Base-by-base conservation (phyloP, 2,797 vertebrate species). In the Microhierax caerulescens region DNA sequence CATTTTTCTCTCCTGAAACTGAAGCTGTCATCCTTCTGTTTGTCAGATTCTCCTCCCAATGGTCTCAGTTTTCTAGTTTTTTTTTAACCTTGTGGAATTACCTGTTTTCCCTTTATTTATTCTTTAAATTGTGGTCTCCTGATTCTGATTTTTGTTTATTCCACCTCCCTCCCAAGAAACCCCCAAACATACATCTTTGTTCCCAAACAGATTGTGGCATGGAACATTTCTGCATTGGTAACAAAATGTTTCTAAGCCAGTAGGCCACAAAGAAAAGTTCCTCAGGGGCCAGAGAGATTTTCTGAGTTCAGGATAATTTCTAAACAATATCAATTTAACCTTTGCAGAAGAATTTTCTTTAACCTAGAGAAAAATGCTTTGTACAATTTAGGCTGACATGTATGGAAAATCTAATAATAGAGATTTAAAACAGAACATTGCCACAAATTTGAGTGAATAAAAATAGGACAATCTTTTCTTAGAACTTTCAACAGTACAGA, bases 401-500 rank as follows among this genome's bases (percentile, higher is more conserved):
- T 57, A 50, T 63, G 34, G 41, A 68, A 94, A 80, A 78, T 70
- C 68, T 85, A 88, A 85, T 81, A 75, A 86, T 75, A 77, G 73
- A 14, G 27, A 37, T 78, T 64, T 94, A 68, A 92, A 92, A 36
- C 32, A 84, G 82, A 84, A 72, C 73, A 54, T 45, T 57, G 14
- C 23, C 37, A 59, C 28, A 92, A 81, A 78, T 88, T 64, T 77
- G 21, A 25, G 36, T 51, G 50, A 77, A 72, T 80, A 67, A 88
- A 91, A 93, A 77, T 85, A 88, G 69, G 61, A 41, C 89, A 70
- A 5, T 78, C 83, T 90, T 93, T 94, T 93, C 64, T 83, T 75
- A 93, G 69, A 25, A 19, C 45, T 94, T 93, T 56, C 56, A 93
- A 24, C 28, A 56, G n/a, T 30, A 88, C 15, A 53, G 65, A 88